These are phyloP conservation scores for Ormyrus pomaceus DNA, from an alignment of 2,888 invertebrate genomes.

Conservation along the genomic window DNA sequence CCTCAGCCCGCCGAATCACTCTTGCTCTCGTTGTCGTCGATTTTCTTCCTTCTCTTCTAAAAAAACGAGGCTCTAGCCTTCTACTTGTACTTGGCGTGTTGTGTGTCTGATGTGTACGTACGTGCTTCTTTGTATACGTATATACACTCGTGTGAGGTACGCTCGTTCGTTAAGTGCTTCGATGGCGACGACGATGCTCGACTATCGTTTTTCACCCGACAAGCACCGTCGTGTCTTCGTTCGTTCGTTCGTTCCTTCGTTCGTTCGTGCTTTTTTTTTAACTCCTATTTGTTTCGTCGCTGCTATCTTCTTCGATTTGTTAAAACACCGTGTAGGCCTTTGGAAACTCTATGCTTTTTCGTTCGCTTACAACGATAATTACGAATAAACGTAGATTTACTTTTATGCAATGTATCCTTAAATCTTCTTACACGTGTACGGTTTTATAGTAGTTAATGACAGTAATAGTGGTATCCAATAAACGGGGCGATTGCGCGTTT, in stretches of 20 bases:
- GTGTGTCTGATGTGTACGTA: too few species aligned
- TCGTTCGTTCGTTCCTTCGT: background rate
- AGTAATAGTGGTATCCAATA: constrained; percentile 17
- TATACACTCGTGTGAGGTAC: too few species aligned
- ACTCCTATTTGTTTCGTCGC: background rate
- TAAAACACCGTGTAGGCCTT: constrained; percentile 58
- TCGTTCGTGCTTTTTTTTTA: background rate
- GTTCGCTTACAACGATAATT: constrained; percentile 37
- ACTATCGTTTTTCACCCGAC: constrained; percentile 23
- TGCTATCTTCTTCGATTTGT: background rate
- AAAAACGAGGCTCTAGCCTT: constrained; percentile 26
- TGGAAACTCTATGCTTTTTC: constrained; percentile 59
- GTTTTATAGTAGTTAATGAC: background rate
- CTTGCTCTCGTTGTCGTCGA: background rate
- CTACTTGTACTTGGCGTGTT: background rate
- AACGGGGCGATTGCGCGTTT: background rate
- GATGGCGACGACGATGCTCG: background rate
- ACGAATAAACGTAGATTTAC: background rate
- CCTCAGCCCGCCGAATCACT: background rate
- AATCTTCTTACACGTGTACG: constrained; percentile 8
- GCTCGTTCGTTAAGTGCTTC: constrained; percentile 15
- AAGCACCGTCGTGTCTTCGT: background rate
- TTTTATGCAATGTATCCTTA: constrained; percentile 7
- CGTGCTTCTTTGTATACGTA: too few species aligned
- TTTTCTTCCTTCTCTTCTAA: constrained; percentile 15